These are phyloP conservation scores for Amblyornis subalaris DNA, from an alignment of 2,113 vertebrate genomes.

Conservation along the genomic window DNA sequence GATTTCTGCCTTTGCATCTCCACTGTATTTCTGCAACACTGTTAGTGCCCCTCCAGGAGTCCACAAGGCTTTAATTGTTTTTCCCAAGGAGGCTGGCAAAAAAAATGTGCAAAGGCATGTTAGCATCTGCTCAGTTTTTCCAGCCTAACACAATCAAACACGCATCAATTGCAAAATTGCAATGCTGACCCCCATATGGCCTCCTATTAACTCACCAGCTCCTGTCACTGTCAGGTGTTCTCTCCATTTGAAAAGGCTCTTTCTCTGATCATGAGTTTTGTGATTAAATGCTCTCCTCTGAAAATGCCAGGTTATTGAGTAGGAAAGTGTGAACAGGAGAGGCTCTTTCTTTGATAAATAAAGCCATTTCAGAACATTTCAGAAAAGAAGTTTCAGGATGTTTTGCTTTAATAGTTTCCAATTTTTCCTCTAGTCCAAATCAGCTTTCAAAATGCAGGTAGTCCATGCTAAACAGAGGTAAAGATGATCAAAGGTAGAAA, in stretches of 20 bases:
- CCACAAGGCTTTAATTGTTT: neutral
- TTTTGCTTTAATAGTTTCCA: neutral
- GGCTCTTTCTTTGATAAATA: neutral
- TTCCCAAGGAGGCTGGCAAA: neutral
- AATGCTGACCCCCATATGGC: fast-evolving
- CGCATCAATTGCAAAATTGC: neutral
- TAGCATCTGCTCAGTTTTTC: neutral
- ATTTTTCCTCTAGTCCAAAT: neutral
- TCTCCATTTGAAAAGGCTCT: neutral
- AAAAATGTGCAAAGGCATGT: neutral
- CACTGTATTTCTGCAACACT: neutral
- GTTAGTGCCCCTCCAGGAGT: neutral
- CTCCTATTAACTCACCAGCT: neutral
- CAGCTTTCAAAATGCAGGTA: neutral
- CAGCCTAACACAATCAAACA: neutral
- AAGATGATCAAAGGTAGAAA: neutral
- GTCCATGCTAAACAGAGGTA: neutral
- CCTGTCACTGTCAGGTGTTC: neutral
- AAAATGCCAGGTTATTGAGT: neutral
- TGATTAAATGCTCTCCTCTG: neutral
- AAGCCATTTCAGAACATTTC: neutral
- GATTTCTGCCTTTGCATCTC: neutral
- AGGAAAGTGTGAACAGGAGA: neutral
- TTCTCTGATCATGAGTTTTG: neutral
- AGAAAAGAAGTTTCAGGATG: neutral